Percentiles rank a stretch among this genome's conserved stretches.
Evolutionary conservation across 2,113 vertebrate genomes (phyloP).

Genomic region (Mustela lutreola): DNA sequence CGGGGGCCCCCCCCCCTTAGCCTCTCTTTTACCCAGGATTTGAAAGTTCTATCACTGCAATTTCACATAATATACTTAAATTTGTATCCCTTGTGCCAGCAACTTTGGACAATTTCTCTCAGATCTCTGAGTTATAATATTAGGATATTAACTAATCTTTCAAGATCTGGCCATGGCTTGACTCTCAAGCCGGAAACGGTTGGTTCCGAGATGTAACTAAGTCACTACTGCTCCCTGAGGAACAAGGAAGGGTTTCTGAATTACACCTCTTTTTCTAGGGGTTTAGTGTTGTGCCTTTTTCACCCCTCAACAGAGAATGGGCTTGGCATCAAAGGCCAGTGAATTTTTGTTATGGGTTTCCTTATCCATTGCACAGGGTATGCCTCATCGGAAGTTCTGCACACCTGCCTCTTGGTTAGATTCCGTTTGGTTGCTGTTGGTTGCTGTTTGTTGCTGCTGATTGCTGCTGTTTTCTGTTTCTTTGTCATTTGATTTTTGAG

Average conservation of each 20-base stretch:
- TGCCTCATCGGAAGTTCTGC: neutral
- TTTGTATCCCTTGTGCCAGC: neutral
- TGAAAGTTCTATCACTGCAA: neutral
- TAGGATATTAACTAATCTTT: neutral
- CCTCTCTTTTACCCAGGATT: neutral
- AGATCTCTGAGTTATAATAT: neutral
- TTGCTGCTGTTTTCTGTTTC: neutral
- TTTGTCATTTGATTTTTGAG: neutral
- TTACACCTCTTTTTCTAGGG: neutral
- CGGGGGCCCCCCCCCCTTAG: accelerated
- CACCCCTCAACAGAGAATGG: neutral
- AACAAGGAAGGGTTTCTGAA: neutral
- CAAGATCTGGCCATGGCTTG: neutral
- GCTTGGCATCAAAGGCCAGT: neutral
- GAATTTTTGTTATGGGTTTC: neutral
- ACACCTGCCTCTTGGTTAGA: neutral
- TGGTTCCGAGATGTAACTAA: neutral
- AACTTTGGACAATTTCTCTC: neutral
- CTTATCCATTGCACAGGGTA: neutral
- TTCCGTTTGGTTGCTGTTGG: neutral
- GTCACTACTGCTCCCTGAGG: neutral
- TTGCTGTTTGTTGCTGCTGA: neutral
- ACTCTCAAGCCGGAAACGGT: neutral
- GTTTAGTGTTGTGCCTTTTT: neutral
- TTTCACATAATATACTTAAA: neutral